Percentiles rank a stretch among this genome's conserved stretches.
phyloP scores from a whole-genome alignment of 37 sponge, comb jelly and placozoan genomes.

The Chondrilla cf. caribensis region DNA sequence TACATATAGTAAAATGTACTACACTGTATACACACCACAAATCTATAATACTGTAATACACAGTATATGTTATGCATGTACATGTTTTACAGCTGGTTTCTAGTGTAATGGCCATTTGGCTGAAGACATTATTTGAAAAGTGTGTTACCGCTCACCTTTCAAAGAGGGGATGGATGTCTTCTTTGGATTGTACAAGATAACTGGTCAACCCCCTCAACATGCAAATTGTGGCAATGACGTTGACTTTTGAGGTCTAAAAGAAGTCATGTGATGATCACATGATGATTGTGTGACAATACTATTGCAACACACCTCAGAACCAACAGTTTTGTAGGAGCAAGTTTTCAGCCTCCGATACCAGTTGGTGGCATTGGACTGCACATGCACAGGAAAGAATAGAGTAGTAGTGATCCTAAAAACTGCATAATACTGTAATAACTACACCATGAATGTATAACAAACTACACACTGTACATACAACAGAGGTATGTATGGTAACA shows the following conservation, averaged over 20 bases:
- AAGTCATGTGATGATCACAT: neutral
- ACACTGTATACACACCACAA: no score
- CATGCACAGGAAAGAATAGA: neutral
- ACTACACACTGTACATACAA: no score
- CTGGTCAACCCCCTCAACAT: neutral
- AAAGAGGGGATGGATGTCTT: constrained; percentile 6
- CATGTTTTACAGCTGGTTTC: no score
- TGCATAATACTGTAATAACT: no score
- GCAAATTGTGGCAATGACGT: neutral
- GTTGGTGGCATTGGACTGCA: neutral
- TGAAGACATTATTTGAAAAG: neutral
- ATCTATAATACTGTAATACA: no score
- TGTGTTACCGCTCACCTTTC: neutral
- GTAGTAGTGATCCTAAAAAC: neutral
- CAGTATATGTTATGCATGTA: no score
- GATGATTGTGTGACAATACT: neutral
- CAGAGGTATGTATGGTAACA: no score
- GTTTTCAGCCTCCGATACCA: neutral
- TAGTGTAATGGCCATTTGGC: neutral
- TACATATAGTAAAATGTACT: no score
- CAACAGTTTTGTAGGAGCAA: neutral
- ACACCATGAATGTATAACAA: no score
- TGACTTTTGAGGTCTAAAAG: neutral
- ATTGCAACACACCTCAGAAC: neutral
- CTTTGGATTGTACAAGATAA: neutral